Evolutionary conservation across 2,888 invertebrate genomes (phyloP).

Genomic region (Ecdyonurus torrentis): DNA sequence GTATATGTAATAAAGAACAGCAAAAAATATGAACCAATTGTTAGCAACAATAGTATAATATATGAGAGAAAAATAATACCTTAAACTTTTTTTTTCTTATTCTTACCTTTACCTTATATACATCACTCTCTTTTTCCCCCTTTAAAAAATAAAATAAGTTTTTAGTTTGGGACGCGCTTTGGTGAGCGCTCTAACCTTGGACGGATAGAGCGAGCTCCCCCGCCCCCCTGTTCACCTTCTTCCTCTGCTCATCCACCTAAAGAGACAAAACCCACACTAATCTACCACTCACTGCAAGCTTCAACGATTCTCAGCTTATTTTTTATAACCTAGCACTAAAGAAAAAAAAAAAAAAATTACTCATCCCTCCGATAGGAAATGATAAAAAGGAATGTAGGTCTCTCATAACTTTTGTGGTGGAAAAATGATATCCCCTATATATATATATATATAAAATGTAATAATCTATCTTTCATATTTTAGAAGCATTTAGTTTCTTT

Average conservation of each 20-base stretch:
- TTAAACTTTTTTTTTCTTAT: too few species aligned
- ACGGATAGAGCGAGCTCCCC: background rate
- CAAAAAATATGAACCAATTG: too few species aligned
- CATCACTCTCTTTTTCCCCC: background rate
- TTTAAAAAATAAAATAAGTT: background rate
- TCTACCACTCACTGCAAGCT: background rate
- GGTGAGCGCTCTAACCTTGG: slow-evolving; percentile 1
- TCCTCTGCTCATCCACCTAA: background rate
- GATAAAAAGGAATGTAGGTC: too few species aligned
- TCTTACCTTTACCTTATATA: background rate
- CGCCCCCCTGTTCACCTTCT: background rate
- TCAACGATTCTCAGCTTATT: background rate
- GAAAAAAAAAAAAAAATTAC: background rate
- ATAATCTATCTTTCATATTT: too few species aligned
- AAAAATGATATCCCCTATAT: too few species aligned
- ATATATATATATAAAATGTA: too few species aligned
- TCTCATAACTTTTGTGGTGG: too few species aligned
- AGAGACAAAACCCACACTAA: slow-evolving; percentile 2
- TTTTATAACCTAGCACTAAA: background rate
- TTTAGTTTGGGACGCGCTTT: background rate
- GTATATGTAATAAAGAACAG: too few species aligned
- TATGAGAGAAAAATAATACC: too few species aligned
- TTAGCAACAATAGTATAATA: too few species aligned
- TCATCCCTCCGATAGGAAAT: too few species aligned
- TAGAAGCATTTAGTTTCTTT: too few species aligned